Percentiles rank a stretch among this genome's conserved stretches.
phyloP scores from a whole-genome alignment of 2,113 vertebrate species.

The Hystrix brachyura region DNA sequence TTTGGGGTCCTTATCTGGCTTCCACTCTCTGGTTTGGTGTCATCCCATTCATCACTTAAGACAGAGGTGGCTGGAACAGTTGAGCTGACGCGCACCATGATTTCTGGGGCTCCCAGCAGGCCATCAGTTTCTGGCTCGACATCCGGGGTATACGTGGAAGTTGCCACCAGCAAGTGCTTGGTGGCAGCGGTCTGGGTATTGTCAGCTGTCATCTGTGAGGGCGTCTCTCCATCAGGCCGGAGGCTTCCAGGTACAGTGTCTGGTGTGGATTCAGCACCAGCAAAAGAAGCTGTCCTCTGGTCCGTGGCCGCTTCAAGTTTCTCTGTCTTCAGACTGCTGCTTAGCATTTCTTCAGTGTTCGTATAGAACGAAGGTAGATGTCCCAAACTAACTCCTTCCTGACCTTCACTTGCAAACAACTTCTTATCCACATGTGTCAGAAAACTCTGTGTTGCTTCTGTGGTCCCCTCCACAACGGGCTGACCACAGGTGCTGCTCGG shows the following conservation, averaged over 20 bases:
- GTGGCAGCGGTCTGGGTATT: neutral
- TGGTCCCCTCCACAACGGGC: neutral
- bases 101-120: neutral
- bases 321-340: constrained; percentile 15
- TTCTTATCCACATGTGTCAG: neutral
- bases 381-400: neutral
- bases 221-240: neutral
- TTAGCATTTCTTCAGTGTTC: constrained; percentile 61
- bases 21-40: constrained; percentile 83
- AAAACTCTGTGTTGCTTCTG: constrained; percentile 59
- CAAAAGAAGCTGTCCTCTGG: neutral
- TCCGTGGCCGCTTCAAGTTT: neutral
- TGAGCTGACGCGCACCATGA: neutral
- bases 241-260: constrained; percentile 14
- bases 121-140: neutral
- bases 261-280: neutral
- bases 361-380: constrained; percentile 40
- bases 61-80: neutral
- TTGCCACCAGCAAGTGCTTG: fast-evolving
- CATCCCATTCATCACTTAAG: constrained; percentile 87
- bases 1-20: neutral
- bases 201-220: constrained; percentile 36
- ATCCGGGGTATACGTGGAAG: neutral
- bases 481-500: neutral
- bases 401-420: constrained; percentile 50